Base-by-base conservation (phyloP, 1,140 invertebrate genomes). In the Drosophila kikkawai region DNA sequence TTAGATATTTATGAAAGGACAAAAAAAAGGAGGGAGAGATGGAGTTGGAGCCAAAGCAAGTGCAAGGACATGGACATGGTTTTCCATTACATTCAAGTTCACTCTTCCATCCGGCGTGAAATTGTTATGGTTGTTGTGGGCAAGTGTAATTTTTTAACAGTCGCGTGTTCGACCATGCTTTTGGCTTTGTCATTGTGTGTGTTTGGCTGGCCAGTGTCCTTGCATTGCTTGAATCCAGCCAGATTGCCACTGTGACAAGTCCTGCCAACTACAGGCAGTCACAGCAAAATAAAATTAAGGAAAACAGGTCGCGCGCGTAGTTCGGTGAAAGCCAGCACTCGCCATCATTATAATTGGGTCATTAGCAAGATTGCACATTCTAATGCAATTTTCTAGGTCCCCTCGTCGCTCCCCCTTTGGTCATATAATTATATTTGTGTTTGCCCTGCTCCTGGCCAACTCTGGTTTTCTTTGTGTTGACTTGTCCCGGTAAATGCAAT, bases 291-390 rank as follows among this genome's bases (percentile, higher is more conserved):
- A 48, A 48, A 34, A 19, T 36, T 9, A 45, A 37, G 47, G 22
- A 32, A 45, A 70, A 70, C 61, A 45, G 63, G 64, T 61, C 41
- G 29, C 22, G 9, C 17, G 15, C 32, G 19, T 19, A 36, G 58
- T 60, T 60, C 34, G 57, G 66, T 75, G 68, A 74, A 69, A 82
- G 80, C 76, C 37, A 83, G 75, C 76, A 47, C 65, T 60, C 50
- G 69, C 71, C 57, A 77, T 73, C 44, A 53, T 70, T 75, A 48
- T 84, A 85, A 84, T 83, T 83, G 81, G 71, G 66, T 83, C 71
- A 83, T 84, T 83, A 85, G 47, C 56, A 39, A 71, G 61, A 80
- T 83, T 83, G 77, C 77, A 80, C 64, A 84, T 71, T 80, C 82
- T 71, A 84, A 83, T 53, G 45, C 80, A 84, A 79, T 83, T 79